Evolutionary conservation across 2,797 vertebrate species (phyloP).

Genomic region (Spinus olivaceus): DNA sequence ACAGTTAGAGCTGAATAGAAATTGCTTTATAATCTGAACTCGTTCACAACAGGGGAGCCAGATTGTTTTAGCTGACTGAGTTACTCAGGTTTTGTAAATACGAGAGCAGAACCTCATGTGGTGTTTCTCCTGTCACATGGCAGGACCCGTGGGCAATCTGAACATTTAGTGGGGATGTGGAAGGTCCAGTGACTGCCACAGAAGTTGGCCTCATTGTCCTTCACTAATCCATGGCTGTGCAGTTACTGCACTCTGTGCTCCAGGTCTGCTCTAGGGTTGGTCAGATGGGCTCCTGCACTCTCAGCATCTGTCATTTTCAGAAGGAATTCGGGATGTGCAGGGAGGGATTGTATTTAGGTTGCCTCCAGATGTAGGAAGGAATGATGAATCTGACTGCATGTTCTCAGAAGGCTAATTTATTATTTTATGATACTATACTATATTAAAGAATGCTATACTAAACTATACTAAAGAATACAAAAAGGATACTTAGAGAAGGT

Average conservation of each 20-base stretch:
- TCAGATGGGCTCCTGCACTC: neutral
- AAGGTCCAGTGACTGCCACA: neutral
- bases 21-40: slow-evolving; percentile 26
- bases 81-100: slow-evolving; percentile 15
- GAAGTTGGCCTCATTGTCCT: neutral
- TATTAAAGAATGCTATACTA: too few species aligned
- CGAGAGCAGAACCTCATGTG: neutral
- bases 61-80: neutral
- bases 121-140: neutral
- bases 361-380: too few species aligned
- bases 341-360: neutral
- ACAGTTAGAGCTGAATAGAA: neutral
- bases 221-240: neutral
- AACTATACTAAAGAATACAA: too few species aligned
- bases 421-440: too few species aligned
- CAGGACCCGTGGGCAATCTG: neutral
- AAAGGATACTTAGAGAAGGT: too few species aligned
- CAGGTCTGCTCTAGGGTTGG: neutral
- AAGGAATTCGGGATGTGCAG: neutral
- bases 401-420: too few species aligned
- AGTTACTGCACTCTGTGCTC: neutral
- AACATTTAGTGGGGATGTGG: neutral
- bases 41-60: neutral
- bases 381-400: too few species aligned
- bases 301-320: slow-evolving; percentile 15